phyloP scores from a whole-genome alignment of 2,797 vertebrate genomes.

The Sibirionetta formosa region DNA sequence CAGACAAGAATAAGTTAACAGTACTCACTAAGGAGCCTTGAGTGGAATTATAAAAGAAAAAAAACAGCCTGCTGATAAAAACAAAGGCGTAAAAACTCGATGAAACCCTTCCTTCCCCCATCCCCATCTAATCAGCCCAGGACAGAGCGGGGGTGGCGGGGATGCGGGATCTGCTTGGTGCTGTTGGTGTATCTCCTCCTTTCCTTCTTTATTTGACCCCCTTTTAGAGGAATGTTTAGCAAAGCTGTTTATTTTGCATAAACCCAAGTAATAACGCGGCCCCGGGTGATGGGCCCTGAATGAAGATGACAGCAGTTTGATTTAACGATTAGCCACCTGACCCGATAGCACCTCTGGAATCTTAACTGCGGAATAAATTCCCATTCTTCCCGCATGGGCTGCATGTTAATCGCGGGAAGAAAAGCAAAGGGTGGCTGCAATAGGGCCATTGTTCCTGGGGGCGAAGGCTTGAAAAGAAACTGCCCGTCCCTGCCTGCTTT shows the following conservation, averaged over 20 bases:
- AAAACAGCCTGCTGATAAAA: constrained; percentile 67
- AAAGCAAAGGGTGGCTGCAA: constrained; percentile 73
- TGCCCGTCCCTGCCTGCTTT: constrained; percentile 76
- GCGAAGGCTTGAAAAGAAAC: constrained; percentile 74
- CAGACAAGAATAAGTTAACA: constrained; percentile 80
- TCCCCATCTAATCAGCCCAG: constrained; percentile 3
- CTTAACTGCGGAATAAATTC: constrained; percentile 74
- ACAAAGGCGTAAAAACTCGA: constrained; percentile 58
- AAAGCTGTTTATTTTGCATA: constrained; percentile 86
- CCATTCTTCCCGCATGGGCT: constrained; percentile 71
- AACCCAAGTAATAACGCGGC: constrained; percentile 72
- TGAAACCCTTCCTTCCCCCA: constrained; percentile 60
- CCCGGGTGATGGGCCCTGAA: constrained; percentile 74
- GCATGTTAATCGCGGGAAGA: constrained; percentile 82
- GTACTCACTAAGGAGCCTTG: constrained; percentile 76
- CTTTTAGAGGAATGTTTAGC: constrained; percentile 73
- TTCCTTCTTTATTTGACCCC: constrained; percentile 81
- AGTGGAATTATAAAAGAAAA: constrained; percentile 77
- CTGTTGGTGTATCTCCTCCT: constrained; percentile 67
- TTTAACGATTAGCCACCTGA: constrained; percentile 86
- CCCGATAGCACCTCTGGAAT: constrained; percentile 77
- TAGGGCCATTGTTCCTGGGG: constrained; percentile 80
- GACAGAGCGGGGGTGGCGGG: neutral
- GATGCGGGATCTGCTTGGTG: constrained; percentile 51
- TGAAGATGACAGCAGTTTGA: constrained; percentile 80